phyloP scores from a whole-genome alignment of 1,140 invertebrate species.

The Pseudomyrmex dendroicus region DNA sequence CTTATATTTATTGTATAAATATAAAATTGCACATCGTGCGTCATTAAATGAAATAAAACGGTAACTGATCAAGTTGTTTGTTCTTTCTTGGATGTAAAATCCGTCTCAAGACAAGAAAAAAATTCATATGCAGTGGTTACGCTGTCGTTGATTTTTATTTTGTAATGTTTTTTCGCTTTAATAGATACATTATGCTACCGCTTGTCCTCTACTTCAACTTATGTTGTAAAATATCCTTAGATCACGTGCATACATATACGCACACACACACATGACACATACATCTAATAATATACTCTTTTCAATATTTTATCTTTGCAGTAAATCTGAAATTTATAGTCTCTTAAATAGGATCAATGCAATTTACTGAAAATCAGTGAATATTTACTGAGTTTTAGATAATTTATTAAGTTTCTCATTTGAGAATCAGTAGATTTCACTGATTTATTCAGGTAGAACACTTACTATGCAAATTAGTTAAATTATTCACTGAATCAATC shows the following conservation, averaged over 20 bases:
- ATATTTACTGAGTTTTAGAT: too few relatives aligned
- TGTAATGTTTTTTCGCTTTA: slow-evolving; percentile 51
- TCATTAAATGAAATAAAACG: slow-evolving; percentile 5
- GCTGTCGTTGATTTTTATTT: slow-evolving; percentile 61
- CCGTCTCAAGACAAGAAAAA: background rate
- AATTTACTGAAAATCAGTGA: too few relatives aligned
- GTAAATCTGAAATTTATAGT: slow-evolving; percentile 57
- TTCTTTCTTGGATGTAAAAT: slow-evolving; percentile 9
- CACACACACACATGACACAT: slow-evolving; percentile 37
- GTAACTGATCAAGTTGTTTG: background rate
- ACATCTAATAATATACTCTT: slow-evolving; percentile 28
- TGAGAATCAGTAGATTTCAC: too few relatives aligned
- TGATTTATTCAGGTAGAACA: too few relatives aligned
- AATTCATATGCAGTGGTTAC: background rate
- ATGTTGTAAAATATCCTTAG: slow-evolving; percentile 74
- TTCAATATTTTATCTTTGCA: slow-evolving; percentile 63
- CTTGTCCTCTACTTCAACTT: slow-evolving; percentile 47
- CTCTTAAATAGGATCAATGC: too few relatives aligned
- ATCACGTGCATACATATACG: background rate
- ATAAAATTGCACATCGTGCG: background rate
- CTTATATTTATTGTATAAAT: slow-evolving; percentile 64
- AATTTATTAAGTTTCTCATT: too few relatives aligned
- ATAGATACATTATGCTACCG: slow-evolving; percentile 64
- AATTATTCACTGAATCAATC: too few relatives aligned
- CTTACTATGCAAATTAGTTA: too few relatives aligned